Evolutionary conservation across 2,113 vertebrate genomes (phyloP).

Genomic region (Perca flavescens): DNA sequence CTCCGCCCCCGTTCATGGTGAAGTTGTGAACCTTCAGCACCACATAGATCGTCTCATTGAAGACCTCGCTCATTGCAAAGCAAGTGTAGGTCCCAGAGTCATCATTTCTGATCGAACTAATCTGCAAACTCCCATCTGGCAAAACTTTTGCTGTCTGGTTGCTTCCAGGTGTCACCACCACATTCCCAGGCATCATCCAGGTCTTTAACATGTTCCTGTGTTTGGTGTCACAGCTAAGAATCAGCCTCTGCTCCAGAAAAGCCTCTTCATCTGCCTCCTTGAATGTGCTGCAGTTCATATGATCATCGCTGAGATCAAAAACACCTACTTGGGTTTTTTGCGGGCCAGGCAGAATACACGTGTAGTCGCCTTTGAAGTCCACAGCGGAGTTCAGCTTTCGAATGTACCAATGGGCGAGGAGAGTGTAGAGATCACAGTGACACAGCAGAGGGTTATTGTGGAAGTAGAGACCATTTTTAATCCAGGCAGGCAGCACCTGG

Average conservation of each 20-base stretch:
- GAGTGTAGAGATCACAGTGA: constrained; percentile 90
- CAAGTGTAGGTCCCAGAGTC: constrained; percentile 94
- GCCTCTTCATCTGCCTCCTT: constrained; percentile 88
- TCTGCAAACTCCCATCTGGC: constrained; percentile 87
- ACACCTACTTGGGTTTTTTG: constrained; percentile 74
- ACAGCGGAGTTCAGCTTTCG: constrained; percentile 90
- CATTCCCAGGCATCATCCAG: constrained; percentile 89
- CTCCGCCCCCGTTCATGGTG: constrained; percentile 87
- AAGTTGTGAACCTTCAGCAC: constrained; percentile 94
- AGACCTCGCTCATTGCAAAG: constrained; percentile 86
- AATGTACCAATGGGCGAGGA: constrained; percentile 90
- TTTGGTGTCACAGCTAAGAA: constrained; percentile 92
- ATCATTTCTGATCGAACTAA: constrained; percentile 83
- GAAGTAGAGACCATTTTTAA: constrained; percentile 95
- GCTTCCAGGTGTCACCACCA: constrained; percentile 76
- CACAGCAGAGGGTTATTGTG: constrained; percentile 92
- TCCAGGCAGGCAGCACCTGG: constrained; percentile 89
- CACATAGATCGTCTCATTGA: constrained; percentile 96
- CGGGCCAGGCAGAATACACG: constrained; percentile 75
- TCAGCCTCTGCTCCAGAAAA: constrained; percentile 88
- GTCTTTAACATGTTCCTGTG: constrained; percentile 86
- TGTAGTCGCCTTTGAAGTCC: constrained; percentile 92
- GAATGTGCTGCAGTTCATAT: constrained; percentile 94
- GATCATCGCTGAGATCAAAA: constrained; percentile 84
- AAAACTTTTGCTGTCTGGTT: constrained; percentile 86